These are phyloP conservation scores for Hydra vulgaris DNA, from an alignment of 30 jellyfish, hydroid and myxozoan species.

Conservation along the genomic window DNA sequence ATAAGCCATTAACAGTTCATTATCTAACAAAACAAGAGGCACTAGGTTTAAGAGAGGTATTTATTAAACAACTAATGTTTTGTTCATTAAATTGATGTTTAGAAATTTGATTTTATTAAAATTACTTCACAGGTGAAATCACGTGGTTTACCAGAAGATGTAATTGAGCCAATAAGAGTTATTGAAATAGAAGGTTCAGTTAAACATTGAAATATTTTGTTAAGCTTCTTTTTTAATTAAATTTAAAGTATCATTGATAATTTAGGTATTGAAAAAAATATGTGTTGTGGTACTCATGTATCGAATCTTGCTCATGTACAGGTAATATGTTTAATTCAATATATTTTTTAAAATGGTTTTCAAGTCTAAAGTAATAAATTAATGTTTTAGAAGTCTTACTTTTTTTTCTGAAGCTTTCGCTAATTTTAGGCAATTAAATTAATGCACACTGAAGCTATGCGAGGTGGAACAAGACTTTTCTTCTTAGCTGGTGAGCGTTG, in stretches of 20 bases:
- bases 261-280: conserved; percentile 88
- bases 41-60: conserved; percentile 60
- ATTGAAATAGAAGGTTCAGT: conserved; percentile 85
- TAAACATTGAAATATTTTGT: conserved; percentile 5
- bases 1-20: conserved; percentile 45
- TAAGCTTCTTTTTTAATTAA: background rate
- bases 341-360: background rate
- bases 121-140: conserved; percentile 31
- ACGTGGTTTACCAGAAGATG: conserved; percentile 84
- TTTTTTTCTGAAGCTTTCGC: no score
- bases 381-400: no score
- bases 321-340: conserved; percentile 3
- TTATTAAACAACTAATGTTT: background rate
- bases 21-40: conserved; percentile 70
- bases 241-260: no score
- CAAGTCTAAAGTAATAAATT: no score
- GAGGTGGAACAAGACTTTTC: conserved; percentile 88
- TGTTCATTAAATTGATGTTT: no score
- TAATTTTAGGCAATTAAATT: conserved; percentile 34
- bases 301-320: conserved; percentile 69
- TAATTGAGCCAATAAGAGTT: conserved; percentile 55
- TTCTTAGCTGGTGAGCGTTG: conserved; percentile 82
- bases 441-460: conserved; percentile 79
- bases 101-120: no score
- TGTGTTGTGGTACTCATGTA: conserved; percentile 98